These are phyloP conservation scores for Hydrochoerus hydrochaeris DNA, from an alignment of 2,113 vertebrate species.

Conservation along the genomic window DNA sequence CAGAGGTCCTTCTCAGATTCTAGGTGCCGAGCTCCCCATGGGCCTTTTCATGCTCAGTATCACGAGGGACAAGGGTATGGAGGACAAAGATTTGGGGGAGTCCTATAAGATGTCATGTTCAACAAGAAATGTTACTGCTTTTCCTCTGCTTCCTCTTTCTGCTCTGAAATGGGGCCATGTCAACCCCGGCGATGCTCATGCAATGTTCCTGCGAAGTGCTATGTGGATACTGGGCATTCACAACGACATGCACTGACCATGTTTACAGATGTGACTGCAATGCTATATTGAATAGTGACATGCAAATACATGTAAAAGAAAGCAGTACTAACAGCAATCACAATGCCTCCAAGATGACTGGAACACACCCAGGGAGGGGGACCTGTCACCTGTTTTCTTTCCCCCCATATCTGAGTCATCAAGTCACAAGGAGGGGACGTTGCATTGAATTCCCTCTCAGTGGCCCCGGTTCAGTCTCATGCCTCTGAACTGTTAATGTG, in stretches of 20 bases:
- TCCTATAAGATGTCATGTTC: neutral
- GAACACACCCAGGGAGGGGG: neutral
- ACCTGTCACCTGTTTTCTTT: neutral
- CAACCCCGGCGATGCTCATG: neutral
- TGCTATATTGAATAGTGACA: neutral
- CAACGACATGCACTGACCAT: neutral
- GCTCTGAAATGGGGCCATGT: neutral
- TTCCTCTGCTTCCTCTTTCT: neutral
- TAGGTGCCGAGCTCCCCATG: neutral
- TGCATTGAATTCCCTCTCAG: neutral
- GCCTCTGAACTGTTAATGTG: neutral
- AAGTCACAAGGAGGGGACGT: neutral
- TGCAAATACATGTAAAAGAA: neutral
- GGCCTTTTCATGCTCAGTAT: neutral
- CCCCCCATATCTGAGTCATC: neutral
- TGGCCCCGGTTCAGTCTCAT: neutral
- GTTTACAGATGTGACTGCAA: neutral
- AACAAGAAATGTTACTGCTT: neutral
- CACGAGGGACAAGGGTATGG: neutral
- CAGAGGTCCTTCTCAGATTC: neutral
- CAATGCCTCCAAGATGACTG: neutral
- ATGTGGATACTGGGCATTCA: neutral
- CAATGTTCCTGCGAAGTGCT: neutral
- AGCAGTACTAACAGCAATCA: neutral
- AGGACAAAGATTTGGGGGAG: neutral